Evolutionary conservation across 1,140 invertebrate genomes (phyloP), one percentile per base, ranked within the genome.

Genomic region (Hypsibius dujardini): DNA sequence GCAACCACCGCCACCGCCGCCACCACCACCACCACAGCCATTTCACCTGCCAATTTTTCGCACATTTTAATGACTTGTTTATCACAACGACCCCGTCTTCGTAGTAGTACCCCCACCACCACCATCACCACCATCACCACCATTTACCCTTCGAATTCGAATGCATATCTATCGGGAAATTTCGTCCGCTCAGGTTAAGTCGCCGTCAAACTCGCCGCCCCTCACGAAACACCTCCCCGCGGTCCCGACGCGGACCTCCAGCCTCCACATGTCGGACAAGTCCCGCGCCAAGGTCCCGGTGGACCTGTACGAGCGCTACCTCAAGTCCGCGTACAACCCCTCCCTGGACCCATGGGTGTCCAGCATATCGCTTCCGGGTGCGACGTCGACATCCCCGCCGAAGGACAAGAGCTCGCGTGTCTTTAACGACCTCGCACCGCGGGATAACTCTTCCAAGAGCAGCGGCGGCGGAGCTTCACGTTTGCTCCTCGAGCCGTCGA

Each of bases 111-210:
- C 28, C 28, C 28, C 28, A 28, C 28, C 28, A 28, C 28, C 28
- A 28, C 28, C 28, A 28, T 28, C 28, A 28, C 28, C 28, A 28
- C 28, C 28, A 28, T 28, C 28, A 28, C 28, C 28, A 28, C 28
- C 28, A 28, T 28, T 28, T 28, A 28, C 28, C 28, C 28, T 28
- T 28, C 28, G 28, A 28, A 28, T 28, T 28, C n/a, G 50, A 67
- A 67, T 67, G 62, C 62, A 67, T 67, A 12, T 67, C 3, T 67
- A 67, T 45, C 62, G 62, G 7, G 62, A 67, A 12, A 67, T 12
- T 67, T 67, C 62, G 3, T 12, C 12, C 3, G 62, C 62, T 7
- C 12, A 15, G 45, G 12, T 15, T 7, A 12, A 45, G 12, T 42
- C 3, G 12, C 3, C 12, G 3, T 3, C 7, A 12, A 7, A 12